phyloP scores from a whole-genome alignment of 2,797 vertebrate genomes.

The Halcyon chelicuti region DNA sequence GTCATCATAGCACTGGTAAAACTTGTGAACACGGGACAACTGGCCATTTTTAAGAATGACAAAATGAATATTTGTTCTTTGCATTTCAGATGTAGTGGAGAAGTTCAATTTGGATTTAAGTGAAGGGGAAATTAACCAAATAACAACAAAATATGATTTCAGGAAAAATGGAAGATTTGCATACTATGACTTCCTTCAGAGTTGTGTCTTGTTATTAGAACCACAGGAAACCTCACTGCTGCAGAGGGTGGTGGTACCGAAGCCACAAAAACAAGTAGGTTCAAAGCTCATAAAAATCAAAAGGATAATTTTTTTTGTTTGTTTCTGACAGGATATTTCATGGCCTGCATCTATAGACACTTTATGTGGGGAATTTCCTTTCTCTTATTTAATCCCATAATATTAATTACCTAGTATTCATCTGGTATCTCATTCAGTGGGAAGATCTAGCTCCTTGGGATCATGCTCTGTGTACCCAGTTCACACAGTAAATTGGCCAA shows the following conservation, averaged over 20 bases:
- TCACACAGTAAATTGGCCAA: neutral
- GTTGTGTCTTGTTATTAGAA: slow-evolving; percentile 75
- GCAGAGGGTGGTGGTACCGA: slow-evolving; percentile 68
- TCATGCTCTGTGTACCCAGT: neutral
- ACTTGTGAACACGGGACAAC: neutral
- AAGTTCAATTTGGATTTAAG: slow-evolving; percentile 69
- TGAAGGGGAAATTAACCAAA: slow-evolving; percentile 74
- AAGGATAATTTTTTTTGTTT: neutral
- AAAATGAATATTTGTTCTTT: neutral
- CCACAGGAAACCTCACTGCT: slow-evolving; percentile 35
- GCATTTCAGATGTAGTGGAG: slow-evolving; percentile 67
- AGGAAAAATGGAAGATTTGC: slow-evolving; percentile 69
- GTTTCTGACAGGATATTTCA: neutral
- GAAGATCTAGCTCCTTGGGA: neutral
- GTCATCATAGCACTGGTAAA: neutral
- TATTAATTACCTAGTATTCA: neutral
- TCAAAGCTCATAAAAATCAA: neutral
- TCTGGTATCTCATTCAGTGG: neutral
- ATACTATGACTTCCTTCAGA: slow-evolving; percentile 79
- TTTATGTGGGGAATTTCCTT: neutral
- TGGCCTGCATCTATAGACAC: neutral
- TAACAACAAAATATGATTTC: slow-evolving; percentile 74
- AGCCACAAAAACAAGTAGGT: slow-evolving; percentile 55
- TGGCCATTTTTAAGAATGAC: neutral
- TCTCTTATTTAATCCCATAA: neutral